Base-by-base conservation (phyloP, 2,113 vertebrate species). In the Pseudonaja textilis region DNA sequence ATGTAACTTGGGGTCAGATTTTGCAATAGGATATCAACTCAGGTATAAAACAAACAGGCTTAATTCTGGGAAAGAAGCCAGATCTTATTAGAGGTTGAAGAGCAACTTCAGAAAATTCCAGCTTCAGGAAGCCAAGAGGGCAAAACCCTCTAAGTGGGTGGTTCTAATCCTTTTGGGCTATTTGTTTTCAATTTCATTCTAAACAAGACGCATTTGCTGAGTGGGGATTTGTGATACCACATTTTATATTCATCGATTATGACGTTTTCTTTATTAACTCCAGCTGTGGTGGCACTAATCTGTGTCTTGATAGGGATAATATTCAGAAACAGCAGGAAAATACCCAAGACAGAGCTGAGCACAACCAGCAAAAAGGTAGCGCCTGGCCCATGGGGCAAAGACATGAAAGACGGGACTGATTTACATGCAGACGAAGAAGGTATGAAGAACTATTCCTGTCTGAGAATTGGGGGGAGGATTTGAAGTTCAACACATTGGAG, bases 351-450 rank as follows among this genome's bases (percentile, higher is more conserved):
- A 81, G 81, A 89, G 88, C 90, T 96, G 0, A 0, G 0, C 11
- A 91, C 95, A 89, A 10, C 61, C 29, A 93, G 91, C 95, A 93
- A 54, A n/a, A 93, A 92, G 22, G 8, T 20, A 0, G 50, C 95
- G 4, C 59, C 93, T 42, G 97, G 42, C 26, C 98, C 98, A 0
- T 99, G 98, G 98, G 98, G 98, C 34, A 98, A 99, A 96, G 98
- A 99, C 92, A 96, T 99, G 85, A 97, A 97, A 95, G 98, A 99
- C 29, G 95, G 97, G 34, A 98, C 98, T 14, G 97, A 98, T 8
- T 95, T 97, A 87, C 92, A 90, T 52, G 89, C 92, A 3, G 96
- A 39, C 55, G 97, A 98, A 88, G 96, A 97, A 96, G 98, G 98
- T 99, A 97, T 97, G 97, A 87, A 90, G 47, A 23, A 4, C 74